phyloP scores from a whole-genome alignment of 2,113 vertebrate genomes.

The Eurystomus gularis region DNA sequence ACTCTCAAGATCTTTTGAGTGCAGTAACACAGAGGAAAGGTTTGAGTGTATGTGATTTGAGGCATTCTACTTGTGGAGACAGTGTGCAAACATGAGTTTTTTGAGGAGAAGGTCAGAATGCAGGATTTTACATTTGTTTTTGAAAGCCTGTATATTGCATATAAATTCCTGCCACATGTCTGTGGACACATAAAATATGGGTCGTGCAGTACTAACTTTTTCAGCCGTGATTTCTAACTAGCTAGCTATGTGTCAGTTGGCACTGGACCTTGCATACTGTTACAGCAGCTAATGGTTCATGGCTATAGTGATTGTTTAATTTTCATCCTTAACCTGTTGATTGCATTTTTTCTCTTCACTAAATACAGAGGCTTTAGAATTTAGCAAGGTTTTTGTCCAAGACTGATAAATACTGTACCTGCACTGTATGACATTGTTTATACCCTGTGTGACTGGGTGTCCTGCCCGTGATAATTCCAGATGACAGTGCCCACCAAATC shows the following conservation, averaged over 20 bases:
- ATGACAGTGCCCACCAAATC: background rate
- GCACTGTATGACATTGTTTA: rapidly evolving
- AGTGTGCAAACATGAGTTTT: background rate
- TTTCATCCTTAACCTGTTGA: background rate
- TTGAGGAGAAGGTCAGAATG: background rate
- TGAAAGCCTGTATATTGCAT: background rate
- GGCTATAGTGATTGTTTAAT: background rate
- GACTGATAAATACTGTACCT: background rate
- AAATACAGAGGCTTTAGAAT: background rate
- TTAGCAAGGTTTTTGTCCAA: background rate
- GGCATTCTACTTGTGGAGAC: background rate
- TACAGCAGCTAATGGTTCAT: background rate
- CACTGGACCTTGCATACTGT: background rate
- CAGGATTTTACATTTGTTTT: background rate
- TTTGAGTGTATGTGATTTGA: rapidly evolving
- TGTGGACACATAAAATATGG: background rate
- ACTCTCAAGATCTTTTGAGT: background rate
- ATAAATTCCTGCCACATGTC: background rate
- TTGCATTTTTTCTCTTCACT: background rate
- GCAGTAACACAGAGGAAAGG: background rate
- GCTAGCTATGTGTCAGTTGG: background rate
- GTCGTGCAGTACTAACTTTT: background rate
- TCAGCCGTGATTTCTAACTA: background rate
- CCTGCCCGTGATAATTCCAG: rapidly evolving
- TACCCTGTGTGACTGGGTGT: background rate